These are phyloP conservation scores for Pterocles gutturalis DNA, from an alignment of 2,113 vertebrate species.

Conservation along the genomic window DNA sequence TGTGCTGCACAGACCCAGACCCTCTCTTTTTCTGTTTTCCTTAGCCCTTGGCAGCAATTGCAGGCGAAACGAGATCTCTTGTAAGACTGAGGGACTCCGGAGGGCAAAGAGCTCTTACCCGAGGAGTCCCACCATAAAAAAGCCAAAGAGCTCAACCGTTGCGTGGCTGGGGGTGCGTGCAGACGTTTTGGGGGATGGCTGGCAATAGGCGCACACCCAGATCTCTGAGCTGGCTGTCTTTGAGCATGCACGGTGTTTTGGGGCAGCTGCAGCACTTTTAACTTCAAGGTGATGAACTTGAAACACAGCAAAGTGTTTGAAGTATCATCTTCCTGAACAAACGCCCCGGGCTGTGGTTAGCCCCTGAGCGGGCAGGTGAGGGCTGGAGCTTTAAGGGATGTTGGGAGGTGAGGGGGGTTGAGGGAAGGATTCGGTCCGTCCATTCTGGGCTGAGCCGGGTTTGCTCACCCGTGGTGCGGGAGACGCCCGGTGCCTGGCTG, in stretches of 20 bases:
- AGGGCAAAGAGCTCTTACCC: neutral
- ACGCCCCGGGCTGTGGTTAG: rapidly evolving
- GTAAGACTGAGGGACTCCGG: neutral
- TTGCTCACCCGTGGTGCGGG: rapidly evolving
- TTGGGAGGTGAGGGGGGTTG: neutral
- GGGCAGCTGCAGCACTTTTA: neutral
- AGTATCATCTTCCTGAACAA: too few relatives aligned
- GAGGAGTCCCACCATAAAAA: neutral
- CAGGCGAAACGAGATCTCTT: neutral
- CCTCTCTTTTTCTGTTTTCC: neutral
- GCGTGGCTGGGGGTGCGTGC: neutral
- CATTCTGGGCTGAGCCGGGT: neutral
- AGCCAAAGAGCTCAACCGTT: neutral
- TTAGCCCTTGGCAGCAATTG: neutral
- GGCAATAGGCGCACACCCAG: neutral
- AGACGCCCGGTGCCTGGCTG: neutral
- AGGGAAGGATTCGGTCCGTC: neutral
- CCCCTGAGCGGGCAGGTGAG: too few relatives aligned
- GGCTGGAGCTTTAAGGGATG: neutral
- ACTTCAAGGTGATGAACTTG: neutral
- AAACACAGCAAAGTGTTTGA: neutral
- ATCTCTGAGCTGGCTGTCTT: neutral
- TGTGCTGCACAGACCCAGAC: neutral
- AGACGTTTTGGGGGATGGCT: neutral
- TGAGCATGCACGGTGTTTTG: neutral